Evolutionary conservation across 2,113 vertebrate species (phyloP).

Genomic region (Dipodomys ordii): DNA sequence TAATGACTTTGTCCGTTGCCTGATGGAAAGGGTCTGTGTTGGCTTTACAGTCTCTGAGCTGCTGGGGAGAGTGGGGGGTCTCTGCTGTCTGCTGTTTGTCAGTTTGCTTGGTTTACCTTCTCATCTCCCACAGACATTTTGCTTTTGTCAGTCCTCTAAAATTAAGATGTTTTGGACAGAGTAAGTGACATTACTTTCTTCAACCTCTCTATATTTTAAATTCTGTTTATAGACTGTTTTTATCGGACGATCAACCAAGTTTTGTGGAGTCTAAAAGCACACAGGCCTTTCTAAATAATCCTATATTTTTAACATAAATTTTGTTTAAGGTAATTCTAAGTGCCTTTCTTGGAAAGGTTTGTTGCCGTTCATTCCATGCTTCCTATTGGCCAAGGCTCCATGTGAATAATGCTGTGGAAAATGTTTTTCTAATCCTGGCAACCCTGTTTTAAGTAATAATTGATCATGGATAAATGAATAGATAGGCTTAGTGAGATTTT

Average conservation of each 20-base stretch:
- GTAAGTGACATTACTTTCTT: not conserved
- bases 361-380: not conserved
- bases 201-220: not conserved
- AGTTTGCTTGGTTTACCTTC: slow-evolving; percentile 1
- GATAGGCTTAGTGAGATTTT: not conserved
- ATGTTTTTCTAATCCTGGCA: not conserved
- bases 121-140: not conserved
- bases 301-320: slow-evolving; percentile 47
- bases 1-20: slow-evolving; percentile 40
- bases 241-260: not conserved
- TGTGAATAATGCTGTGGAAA: not conserved
- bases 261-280: slow-evolving; percentile 17
- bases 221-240: slow-evolving; percentile 16
- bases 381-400: not conserved
- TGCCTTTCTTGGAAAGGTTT: slow-evolving; percentile 42
- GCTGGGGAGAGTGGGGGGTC: not conserved
- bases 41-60: not conserved
- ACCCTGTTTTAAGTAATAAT: not conserved
- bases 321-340: not conserved
- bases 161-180: not conserved
- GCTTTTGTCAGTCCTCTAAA: slow-evolving; percentile 1
- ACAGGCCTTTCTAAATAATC: not conserved
- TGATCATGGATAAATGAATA: not conserved
- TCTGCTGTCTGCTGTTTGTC: not conserved
- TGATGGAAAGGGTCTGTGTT: slow-evolving; percentile 4